Conservation (phyloP, 1,140 invertebrate species). For the Riptortus pedestris region DNA sequence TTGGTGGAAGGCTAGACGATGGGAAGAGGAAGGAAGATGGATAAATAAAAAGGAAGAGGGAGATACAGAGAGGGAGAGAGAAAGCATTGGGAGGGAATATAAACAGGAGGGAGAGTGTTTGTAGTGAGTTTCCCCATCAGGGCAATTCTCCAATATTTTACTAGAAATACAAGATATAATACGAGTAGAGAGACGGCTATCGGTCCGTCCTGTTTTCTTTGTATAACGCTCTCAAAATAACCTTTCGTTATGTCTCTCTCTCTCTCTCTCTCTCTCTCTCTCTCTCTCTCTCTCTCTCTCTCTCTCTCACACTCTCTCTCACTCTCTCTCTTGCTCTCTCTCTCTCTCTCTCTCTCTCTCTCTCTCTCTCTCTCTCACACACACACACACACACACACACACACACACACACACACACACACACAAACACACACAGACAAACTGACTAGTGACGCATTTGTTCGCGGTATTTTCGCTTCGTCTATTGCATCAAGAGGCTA, state of each 20-base stretch:
- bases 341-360: not conserved
- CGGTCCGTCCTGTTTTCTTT: constrained; percentile 15
- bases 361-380: no score
- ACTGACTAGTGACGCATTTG: no score
- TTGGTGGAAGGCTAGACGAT: not conserved
- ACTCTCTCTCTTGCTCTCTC: no score
- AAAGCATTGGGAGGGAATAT: no score
- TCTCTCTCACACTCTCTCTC: not conserved
- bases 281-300: not conserved
- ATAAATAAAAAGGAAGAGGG: not conserved
- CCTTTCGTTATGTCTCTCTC: not conserved
- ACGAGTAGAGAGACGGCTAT: constrained; percentile 12
- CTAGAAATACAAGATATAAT: constrained; percentile 25
- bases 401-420: no score
- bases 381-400: no score
- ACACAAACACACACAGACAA: no score
- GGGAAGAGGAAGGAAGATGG: not conserved
- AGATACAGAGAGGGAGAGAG: constrained; percentile 5
- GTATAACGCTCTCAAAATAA: constrained; percentile 22
- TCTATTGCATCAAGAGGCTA: no score
- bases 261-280: not conserved
- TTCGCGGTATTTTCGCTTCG: no score
- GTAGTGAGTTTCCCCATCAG: no score
- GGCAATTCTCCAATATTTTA: constrained; percentile 21
- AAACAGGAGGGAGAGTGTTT: no score